A percentile compares a stretch with the other conserved stretches of the same genome.
These are phyloP conservation scores for Poliocrania exsul DNA, from an alignment of 2,797 vertebrate species.

Conservation along the genomic window DNA sequence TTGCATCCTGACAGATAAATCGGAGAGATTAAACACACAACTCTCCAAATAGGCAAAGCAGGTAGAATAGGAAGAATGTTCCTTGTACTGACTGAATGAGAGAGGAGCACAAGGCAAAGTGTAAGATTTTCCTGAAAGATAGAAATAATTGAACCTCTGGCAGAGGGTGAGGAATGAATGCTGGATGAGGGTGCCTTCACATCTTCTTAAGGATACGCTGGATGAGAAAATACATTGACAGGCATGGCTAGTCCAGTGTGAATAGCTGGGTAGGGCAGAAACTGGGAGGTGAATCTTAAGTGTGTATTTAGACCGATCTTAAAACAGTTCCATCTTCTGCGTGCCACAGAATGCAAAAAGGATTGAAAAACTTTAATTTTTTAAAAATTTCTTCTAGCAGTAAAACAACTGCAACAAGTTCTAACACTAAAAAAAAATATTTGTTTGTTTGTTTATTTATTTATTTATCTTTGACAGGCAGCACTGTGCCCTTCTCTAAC, in stretches of 20 bases:
- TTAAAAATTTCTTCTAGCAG: background rate
- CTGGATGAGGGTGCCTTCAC: constrained; percentile 40
- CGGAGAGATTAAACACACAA: constrained; percentile 38
- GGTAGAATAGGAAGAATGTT: background rate
- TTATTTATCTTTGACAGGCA: constrained; percentile 17
- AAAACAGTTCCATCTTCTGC: background rate
- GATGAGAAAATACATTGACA: constrained; percentile 37
- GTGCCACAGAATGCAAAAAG: background rate
- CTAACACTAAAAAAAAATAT: background rate
- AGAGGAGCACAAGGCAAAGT: constrained; percentile 29
- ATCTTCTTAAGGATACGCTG: background rate
- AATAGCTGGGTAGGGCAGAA: background rate
- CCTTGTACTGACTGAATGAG: constrained; percentile 38
- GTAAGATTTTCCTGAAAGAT: constrained; percentile 62
- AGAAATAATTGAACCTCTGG: constrained; percentile 53
- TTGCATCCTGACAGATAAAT: constrained; percentile 60
- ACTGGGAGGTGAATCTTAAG: constrained; percentile 31
- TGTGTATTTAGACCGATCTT: background rate
- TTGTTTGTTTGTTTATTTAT: background rate
- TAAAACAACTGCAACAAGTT: constrained; percentile 64
- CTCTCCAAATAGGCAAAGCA: constrained; percentile 9
- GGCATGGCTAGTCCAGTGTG: constrained; percentile 11
- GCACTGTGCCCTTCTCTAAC: background rate
- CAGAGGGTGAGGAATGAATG: constrained; percentile 38
- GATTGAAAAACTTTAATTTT: background rate